A percentile compares a stretch with the other conserved stretches of the same genome.
phyloP scores from a whole-genome alignment of 2,113 vertebrate species.

The Antennarius striatus region DNA sequence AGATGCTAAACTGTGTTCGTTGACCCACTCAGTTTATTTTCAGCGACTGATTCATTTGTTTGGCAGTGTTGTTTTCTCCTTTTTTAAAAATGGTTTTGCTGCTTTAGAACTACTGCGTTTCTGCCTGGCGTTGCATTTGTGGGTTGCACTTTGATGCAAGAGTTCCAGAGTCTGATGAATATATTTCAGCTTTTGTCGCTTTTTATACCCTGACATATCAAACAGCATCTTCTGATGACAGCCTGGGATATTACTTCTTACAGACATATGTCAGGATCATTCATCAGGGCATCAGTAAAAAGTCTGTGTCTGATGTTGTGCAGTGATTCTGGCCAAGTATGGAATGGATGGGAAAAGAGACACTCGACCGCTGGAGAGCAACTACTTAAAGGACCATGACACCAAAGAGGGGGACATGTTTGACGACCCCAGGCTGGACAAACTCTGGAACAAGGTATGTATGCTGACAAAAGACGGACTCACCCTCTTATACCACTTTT shows the following conservation, averaged over 20 bases:
- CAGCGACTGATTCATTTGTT: neutral
- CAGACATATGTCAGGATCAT: neutral
- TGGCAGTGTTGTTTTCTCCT: neutral
- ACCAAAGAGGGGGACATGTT: constrained; percentile 80
- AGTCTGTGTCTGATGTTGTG: neutral
- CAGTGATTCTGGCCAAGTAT: constrained; percentile 94
- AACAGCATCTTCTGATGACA: neutral
- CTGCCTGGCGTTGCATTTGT: neutral
- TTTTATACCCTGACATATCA: neutral
- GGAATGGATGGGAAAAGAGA: constrained; percentile 93
- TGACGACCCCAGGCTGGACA: constrained; percentile 91
- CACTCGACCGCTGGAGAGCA: constrained; percentile 78
- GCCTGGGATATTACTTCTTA: constrained; percentile 4
- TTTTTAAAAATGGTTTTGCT: neutral
- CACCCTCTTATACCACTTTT: too few relatives aligned
- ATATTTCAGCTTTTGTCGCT: neutral
- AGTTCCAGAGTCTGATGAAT: neutral
- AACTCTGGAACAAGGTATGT: constrained; percentile 94
- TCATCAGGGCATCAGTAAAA: neutral
- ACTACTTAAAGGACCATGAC: constrained; percentile 83
- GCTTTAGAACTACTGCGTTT: constrained; percentile 24
- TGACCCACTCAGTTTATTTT: constrained; percentile 9
- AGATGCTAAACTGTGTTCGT: neutral
- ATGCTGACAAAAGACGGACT: neutral
- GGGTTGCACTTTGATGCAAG: constrained; percentile 15